Percentiles rank a stretch among this genome's conserved stretches.
Conservation (phyloP, 2,113 vertebrate genomes). For the Bagarius yarrelli region DNA sequence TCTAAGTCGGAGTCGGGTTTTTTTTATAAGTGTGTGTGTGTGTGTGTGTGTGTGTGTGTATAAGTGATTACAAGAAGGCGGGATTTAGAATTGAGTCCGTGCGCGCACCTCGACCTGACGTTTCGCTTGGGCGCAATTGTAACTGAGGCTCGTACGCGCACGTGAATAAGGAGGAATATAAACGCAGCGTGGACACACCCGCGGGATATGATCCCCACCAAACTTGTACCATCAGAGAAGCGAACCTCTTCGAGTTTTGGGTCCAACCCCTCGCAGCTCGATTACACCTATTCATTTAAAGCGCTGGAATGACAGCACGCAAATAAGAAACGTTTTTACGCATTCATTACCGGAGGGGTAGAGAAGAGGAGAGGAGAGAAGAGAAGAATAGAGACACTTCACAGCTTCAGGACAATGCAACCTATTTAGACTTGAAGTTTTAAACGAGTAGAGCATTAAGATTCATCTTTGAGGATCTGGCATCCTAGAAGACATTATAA, state of each 20-base stretch:
- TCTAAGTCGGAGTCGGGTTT: background rate
- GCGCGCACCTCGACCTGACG: conserved; percentile 1
- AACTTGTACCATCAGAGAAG: conserved; percentile 40
- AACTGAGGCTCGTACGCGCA: background rate
- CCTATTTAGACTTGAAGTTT: conserved; percentile 6
- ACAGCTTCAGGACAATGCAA: background rate
- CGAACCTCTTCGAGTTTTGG: conserved; percentile 27
- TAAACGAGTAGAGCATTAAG: background rate
- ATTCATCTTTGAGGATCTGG: background rate
- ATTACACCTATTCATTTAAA: conserved; percentile 18
- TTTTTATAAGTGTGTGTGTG: background rate
- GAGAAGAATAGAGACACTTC: background rate
- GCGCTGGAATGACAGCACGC: conserved; percentile 21
- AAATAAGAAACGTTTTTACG: background rate
- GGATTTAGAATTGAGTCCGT: background rate
- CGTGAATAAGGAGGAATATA: conserved; percentile 15
- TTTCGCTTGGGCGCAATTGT: background rate
- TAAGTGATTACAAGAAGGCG: background rate
- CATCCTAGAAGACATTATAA: background rate
- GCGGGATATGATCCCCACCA: conserved; percentile 40
- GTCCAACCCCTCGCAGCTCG: conserved; percentile 21
- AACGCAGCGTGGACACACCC: conserved; percentile 43
- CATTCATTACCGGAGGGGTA: background rate
- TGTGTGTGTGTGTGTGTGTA: background rate
- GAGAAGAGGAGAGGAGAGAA: background rate